Base-by-base conservation (phyloP, 53 echinoderm and acorn worm genomes). In the Echinometra lucunter region DNA sequence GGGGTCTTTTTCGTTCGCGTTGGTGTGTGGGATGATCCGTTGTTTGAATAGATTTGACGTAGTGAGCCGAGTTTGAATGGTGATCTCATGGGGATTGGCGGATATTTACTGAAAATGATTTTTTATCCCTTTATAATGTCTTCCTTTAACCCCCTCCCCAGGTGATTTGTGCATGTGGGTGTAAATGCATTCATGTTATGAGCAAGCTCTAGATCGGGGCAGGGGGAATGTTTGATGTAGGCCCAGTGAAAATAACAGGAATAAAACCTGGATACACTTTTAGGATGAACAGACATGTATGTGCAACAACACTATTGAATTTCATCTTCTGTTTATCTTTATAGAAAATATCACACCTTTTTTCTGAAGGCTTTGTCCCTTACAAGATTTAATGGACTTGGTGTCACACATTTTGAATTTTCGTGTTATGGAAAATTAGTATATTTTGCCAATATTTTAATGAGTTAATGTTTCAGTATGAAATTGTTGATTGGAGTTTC, bases 1-100 rank as follows among this genome's bases (percentile, higher is more conserved):
- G n/a, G 6, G 47, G 40, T 80, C 9, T 38, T 69, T 69, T 69
- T 30, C 5, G n/a, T n/a, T n/a, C 6, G 38, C 81, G 81, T 81
- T 21, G 21, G 0, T 42, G 81, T 42, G 81, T 38, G 44, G 81
- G 44, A 81, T 81, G 42, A 38, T 81, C 30, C 69, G 30, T 69
- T 34, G 35, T 81, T 81, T 81, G 12, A 44, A 81, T 81, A 81
- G 81, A 44, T 40, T 44, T 81, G 81, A 81, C 81, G 81, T 81
- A 81, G 42, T 19, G 40, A 81, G 81, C 81, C 28, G 49, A 85
- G 28, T 85, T 85, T 85, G 49, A 85, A 49, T 49, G 27, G n/a
- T 85, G 27, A 49, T 7, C 85, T 85, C 49, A 85, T 85, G 45
- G n/a, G 49, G 18, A 85, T 85, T 10, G 27, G 12, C 16, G 11